phyloP scores from a whole-genome alignment of 2,888 invertebrate genomes.

The Dynastes hyllus region DNA sequence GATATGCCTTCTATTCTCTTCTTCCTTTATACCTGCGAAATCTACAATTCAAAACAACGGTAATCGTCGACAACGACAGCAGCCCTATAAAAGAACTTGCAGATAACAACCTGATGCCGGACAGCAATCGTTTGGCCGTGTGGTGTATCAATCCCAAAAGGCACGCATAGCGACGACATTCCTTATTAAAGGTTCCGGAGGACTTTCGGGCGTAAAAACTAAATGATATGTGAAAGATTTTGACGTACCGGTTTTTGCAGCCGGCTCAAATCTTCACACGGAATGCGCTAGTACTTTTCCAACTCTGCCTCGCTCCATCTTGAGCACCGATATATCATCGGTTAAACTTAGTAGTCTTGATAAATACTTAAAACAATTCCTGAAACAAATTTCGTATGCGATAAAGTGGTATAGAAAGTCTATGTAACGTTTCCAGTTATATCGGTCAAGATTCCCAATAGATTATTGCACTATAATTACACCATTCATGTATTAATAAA shows the following conservation, averaged over 20 bases:
- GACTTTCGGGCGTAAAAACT: constrained; percentile 55
- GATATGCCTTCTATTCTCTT: no score
- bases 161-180: constrained; percentile 57
- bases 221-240: constrained; percentile 57
- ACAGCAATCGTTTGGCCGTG: constrained; percentile 33
- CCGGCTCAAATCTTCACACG: constrained; percentile 45
- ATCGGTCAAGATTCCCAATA: no score
- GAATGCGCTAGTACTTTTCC: constrained; percentile 50
- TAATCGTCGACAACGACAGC: constrained; percentile 1
- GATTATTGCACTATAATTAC: no score
- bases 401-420: no score
- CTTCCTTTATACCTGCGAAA: no score
- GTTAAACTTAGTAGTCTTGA: no score
- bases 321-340: background rate
- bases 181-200: constrained; percentile 56
- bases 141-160: constrained; percentile 54
- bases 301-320: background rate
- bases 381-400: no score
- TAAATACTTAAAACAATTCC: no score
- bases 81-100: background rate
- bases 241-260: constrained; percentile 55
- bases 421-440: no score
- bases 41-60: background rate
- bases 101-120: constrained; percentile 52
- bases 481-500: no score